Evolutionary conservation across 2,888 invertebrate species (phyloP).

Genomic region (Uropetala carovei): DNA sequence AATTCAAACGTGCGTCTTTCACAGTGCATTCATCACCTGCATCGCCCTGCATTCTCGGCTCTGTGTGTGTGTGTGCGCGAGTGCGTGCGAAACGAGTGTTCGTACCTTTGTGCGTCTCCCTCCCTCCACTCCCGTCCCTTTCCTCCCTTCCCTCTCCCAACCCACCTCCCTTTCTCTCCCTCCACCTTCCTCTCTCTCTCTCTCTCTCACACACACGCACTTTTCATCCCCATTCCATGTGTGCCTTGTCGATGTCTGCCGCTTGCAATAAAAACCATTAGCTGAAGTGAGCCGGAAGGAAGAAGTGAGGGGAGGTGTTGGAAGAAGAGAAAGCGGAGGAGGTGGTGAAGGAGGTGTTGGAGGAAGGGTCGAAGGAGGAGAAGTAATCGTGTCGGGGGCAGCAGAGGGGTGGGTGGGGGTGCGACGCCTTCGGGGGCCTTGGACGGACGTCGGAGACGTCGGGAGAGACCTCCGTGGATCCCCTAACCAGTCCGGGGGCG

Average conservation of each 20-base stretch:
- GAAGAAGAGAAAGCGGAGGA: not conserved
- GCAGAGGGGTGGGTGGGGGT: not conserved
- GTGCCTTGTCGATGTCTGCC: not conserved
- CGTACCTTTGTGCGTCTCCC: not conserved
- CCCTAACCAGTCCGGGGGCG: conserved; percentile 6
- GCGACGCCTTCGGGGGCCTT: not conserved
- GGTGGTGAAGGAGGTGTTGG: not conserved
- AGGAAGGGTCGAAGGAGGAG: not conserved
- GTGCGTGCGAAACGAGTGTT: not conserved
- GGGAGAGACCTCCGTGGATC: not conserved
- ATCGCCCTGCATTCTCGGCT: not conserved
- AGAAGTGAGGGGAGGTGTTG: conserved; percentile 13
- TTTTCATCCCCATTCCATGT: conserved; percentile 59
- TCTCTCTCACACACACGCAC: not conserved
- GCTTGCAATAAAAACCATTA: conserved; percentile 44
- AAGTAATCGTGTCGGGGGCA: not conserved
- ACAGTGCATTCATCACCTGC: conserved; percentile 19
- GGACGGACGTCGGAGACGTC: conserved; percentile 21
- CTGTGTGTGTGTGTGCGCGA: not conserved
- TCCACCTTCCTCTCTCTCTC: not conserved
- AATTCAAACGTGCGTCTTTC: not conserved
- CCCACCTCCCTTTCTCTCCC: not conserved
- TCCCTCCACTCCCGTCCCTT: not conserved
- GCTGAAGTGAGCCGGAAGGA: conserved; percentile 42
- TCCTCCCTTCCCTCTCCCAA: not conserved